Base-by-base conservation (phyloP, 2,113 vertebrate genomes). In the Lophura nycthemera region DNA sequence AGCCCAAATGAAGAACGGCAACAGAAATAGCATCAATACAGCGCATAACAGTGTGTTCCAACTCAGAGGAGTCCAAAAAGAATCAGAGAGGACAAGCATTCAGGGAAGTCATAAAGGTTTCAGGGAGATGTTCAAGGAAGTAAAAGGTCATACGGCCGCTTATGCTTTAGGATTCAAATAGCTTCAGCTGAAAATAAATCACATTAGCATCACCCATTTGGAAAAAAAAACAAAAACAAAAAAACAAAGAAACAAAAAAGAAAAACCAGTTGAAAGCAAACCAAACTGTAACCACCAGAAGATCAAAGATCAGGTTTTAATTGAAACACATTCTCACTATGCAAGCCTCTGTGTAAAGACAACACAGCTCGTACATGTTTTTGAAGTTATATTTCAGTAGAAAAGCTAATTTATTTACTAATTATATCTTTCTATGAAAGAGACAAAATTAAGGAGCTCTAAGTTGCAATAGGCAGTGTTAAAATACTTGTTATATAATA, bases 381-480 rank as follows among this genome's bases (percentile, higher is more conserved):
- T 97, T 94, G 96, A 97, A 96, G 95, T 96, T 97, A 95, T 96
- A 96, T 96, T 97, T 95, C 79, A 93, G 86, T 72, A 97, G 96
- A 90, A 97, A 97, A 97, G 93, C 92, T 96, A 95, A 97, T 96
- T 97, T 96, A 96, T 97, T 97, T 97, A 97, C 94, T 97, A 97
- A 97, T 97, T 97, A 97, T 93, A 96, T 97, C 95, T 94, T 96
- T 97, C 95, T 86, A 42, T 94, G 88, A 94, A 92, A 90, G 88
- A 93, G 83, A 76, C 75, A 91, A 96, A 97, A 96, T 97, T 96
- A 96, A 97, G 92, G 93, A 95, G 88, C 90, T 92, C 59, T 90
- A 97, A 95, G 91, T 96, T 96, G 95, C 91, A 96, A 94, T 77
- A 97, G 90, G 64, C 88, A 90, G 65, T 72, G 88, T 96, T 96